These are phyloP conservation scores for Aurelia aurita DNA, from an alignment of 30 jellyfish, hydroid and myxozoan species.

Conservation along the genomic window DNA sequence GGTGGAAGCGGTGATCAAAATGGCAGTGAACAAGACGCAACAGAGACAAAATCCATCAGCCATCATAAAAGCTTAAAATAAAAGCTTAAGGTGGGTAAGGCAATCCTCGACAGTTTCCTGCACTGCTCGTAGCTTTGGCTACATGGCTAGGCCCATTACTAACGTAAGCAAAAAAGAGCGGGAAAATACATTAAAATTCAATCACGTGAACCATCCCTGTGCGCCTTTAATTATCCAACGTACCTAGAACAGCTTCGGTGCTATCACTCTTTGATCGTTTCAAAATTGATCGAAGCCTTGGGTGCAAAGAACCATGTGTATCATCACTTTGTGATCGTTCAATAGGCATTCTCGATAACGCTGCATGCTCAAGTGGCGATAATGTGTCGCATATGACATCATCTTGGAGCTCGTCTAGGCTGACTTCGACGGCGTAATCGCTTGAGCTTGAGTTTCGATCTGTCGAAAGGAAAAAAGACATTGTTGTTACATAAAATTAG, in stretches of 20 bases:
- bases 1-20: too few species aligned
- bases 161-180: too few species aligned
- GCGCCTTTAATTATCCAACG: too few species aligned
- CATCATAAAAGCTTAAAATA: too few species aligned
- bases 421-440: constrained; percentile 52
- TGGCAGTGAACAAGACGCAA: too few species aligned
- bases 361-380: not conserved
- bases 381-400: constrained; percentile 68
- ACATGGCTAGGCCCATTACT: too few species aligned
- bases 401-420: constrained; percentile 66
- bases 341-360: constrained; percentile 23
- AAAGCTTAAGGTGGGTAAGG: too few species aligned
- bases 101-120: too few species aligned
- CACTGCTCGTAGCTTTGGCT: too few species aligned
- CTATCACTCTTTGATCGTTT: constrained; percentile 77
- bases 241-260: constrained; percentile 23
- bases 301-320: not conserved
- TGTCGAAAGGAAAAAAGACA: not conserved
- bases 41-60: too few species aligned
- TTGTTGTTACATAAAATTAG: not conserved
- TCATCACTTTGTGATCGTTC: constrained; percentile 76
- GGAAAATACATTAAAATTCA: too few species aligned
- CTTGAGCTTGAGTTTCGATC: constrained; percentile 30
- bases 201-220: too few species aligned
- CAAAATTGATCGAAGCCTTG: constrained; percentile 57